Evolutionary conservation across 2,888 invertebrate genomes (phyloP), one percentile per base, ranked within the genome.

Genomic region (Cataglyphis rosenhaueri): DNA sequence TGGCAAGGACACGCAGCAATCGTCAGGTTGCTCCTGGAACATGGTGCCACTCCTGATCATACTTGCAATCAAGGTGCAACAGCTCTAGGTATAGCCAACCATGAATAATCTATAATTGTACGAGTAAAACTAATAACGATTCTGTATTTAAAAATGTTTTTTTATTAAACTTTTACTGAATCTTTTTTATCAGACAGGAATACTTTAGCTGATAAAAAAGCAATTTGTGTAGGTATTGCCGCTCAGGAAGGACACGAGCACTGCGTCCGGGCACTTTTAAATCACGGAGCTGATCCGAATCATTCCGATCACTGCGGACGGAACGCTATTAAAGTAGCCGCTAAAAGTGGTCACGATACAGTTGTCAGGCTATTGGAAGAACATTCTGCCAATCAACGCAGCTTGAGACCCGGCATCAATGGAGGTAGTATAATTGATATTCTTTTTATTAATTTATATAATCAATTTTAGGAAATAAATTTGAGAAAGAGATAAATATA

Each of bases 11-110:
- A 99, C 92, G 96, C 97, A 57, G 96, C 96, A 70, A 98, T 98
- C 59, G 98, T 99, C 87, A 96, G 97, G 83, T 95, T 98, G 57
- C 95, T 98, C 18, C 95, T 99, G 64, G 96, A 97, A 91, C 96
- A 97, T 90, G 98, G 98, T 6, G 98, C 99, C 0, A 94, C 96
- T 81, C 97, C 98, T 25, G 97, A 98, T 95, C 98, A 98, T 90
- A 97, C 98, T 0, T 99, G 99, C 94, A 98, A 98, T 92, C 99
- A 99, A 95, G 99, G 99, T 32, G 99, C 99, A 66, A 99, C 99
- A 18, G 98, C 99, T 10, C 95, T 99, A 85, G 97, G 97, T 96
- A 92, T 86, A 48, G 90, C 83, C 25, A 29, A 15, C 59, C 15
- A 35, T 64, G 35, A 74, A 25, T 62, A 64, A 64, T 55, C 15